Base-by-base conservation (phyloP, 2,113 vertebrate genomes). In the Sceloporus tristichus region DNA sequence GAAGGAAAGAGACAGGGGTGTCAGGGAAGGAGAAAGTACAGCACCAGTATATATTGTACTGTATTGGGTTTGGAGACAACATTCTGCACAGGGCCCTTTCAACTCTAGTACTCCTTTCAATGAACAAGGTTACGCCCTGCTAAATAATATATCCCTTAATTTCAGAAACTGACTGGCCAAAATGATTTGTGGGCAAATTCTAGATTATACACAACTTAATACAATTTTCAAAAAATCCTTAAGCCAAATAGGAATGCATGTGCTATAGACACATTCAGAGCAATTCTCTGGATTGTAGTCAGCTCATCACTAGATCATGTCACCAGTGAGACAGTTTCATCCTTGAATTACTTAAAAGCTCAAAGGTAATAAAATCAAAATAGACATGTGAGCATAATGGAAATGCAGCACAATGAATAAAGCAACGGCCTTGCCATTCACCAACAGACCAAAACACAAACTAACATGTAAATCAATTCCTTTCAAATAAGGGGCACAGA, bases 321-420 rank as follows among this genome's bases (percentile, higher is more conserved):
- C n/a, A 79, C 4, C 70, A 6, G 54, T 53, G 82, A 66, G 77
- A 27, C 4, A 68, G 5, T 54, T 79, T 34, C 38, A 76, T 34
- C 1, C 11, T 84, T 4, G 3, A 0, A 1, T 0, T 82, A 75
- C 56, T 87, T 68, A 19, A 40, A 23, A 42, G 9, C 16, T 9
- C 8, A 38, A 62, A 48, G 4, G 23, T 23, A 59, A 70, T 25
- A 70, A 79, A 53, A 70, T 38, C 2, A 13, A 77, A 54, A 68
- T 42, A 88, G 56, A 78, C 16, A 62, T 48, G 11, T 34, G 68
- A 79, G 79, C 66, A 29, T 19, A 0, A 71, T 7, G 9, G 34
- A 74, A 81, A 74, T 19, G 54, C 59, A 85, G 42, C 68, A 59
- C 75, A 90, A 78, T 18, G 82, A 29, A 59, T 9, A 79, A 53